A percentile compares a stretch with the other conserved stretches of the same genome.
phyloP scores from a whole-genome alignment of 2,113 vertebrate genomes.

The Anseranas semipalmata region DNA sequence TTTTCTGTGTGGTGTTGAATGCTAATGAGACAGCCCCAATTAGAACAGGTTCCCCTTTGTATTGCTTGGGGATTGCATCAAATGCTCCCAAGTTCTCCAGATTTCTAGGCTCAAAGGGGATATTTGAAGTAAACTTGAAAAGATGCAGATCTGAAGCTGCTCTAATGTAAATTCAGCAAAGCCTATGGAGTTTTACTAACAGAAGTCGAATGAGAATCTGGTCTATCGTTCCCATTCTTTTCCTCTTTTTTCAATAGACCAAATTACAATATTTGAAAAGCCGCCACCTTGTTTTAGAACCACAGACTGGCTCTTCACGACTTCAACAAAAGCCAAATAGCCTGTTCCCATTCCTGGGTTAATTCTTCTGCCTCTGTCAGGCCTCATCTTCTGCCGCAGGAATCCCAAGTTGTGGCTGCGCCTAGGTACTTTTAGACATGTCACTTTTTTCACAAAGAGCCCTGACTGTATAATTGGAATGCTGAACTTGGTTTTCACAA shows the following conservation, averaged over 20 bases:
- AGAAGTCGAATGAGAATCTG: constrained; percentile 48
- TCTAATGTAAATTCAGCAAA: constrained; percentile 50
- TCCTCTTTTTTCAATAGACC: not conserved
- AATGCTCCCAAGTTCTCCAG: constrained; percentile 59
- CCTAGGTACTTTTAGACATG: not conserved
- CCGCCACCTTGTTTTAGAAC: constrained; percentile 33
- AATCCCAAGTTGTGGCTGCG: not conserved
- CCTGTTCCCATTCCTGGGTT: constrained; percentile 6
- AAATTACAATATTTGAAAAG: constrained; percentile 43
- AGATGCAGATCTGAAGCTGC: constrained; percentile 60
- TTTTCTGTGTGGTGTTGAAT: constrained; percentile 32
- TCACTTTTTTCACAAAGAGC: not conserved
- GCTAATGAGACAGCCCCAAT: constrained; percentile 47
- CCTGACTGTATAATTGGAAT: not conserved
- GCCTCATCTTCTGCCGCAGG: not conserved
- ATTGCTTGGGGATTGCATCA: constrained; percentile 45
- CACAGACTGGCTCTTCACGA: not conserved
- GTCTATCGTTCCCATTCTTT: not conserved
- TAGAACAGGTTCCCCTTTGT: constrained; percentile 25
- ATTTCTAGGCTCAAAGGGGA: constrained; percentile 60
- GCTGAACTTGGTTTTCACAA: not conserved
- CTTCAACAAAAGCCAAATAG: constrained; percentile 19
- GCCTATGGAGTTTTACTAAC: constrained; percentile 37
- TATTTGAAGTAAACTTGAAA: constrained; percentile 65
- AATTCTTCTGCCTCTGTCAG: not conserved